Evolutionary conservation across 2,113 vertebrate genomes (phyloP), one percentile per base, ranked within the genome.

Genomic region (Proteles cristata): DNA sequence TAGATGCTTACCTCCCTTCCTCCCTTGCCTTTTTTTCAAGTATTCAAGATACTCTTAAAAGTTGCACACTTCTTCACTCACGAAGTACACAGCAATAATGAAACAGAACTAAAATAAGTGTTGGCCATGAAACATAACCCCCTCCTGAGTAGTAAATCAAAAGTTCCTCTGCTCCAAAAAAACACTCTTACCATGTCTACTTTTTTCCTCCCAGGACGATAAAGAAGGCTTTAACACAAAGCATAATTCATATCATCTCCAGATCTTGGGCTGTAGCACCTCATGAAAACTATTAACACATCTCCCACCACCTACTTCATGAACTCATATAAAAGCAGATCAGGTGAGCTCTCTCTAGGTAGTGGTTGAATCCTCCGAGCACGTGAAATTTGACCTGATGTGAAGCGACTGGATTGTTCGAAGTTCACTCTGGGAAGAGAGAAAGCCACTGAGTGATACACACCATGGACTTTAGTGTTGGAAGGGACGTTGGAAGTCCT

Each of bases 241-340:
- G 83, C 89, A 97, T 97, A 97, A 98, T 97, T 98, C 97, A 97
- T 97, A 98, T 97, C 97, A 97, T 97, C 95, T 96, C 97, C 96
- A 97, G 95, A 97, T 97, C 92, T 91, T 39, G 58, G 95, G 74
- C 97, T 83, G 33, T 90, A 90, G 96, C 98, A 97, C 98, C 97
- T 98, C 97, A 96, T 98, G 97, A 98, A 98, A 98, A 90, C 97
- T 97, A 98, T 98, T 98, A 98, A 98, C 97, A 98, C 97, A 96
- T 98, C 96, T 96, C 95, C 97, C 83, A 91, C 92, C 58, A 74
- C 97, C 98, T 97, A 79, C 92, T 97, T 98, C 98, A 98, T 98
- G 98, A 98, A 97, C 94, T 53, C 58, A 53, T 93, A 96, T 97
- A 97, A 97, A 97, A 96, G 92, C 95, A 84, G 79, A 92, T 94